These are phyloP conservation scores for Pseudobourletiella spinata DNA, from an alignment of 1,140 invertebrate species.

Conservation along the genomic window DNA sequence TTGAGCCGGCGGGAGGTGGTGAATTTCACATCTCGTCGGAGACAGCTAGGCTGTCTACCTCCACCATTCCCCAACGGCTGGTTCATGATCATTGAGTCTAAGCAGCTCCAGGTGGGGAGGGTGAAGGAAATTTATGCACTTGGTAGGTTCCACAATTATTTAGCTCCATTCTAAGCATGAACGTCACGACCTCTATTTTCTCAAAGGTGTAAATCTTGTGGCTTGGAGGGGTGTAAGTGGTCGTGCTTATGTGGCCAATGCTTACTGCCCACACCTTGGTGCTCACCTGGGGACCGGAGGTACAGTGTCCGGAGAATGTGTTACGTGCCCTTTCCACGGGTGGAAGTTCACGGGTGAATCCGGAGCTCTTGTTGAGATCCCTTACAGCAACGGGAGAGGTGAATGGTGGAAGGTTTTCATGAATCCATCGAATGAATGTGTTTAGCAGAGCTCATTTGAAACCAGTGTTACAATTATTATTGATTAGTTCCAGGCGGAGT, in stretches of 20 bases:
- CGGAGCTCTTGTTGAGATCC: slow-evolving; percentile 47
- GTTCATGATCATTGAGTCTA: slow-evolving; percentile 48
- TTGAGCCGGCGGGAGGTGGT: too few relatives aligned
- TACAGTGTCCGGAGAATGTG: slow-evolving; percentile 45
- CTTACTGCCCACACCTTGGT: slow-evolving; percentile 53
- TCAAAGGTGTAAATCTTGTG: slow-evolving; percentile 45
- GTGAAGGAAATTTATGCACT: slow-evolving; percentile 21
- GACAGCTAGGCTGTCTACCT: slow-evolving; percentile 41
- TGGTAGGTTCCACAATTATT: slow-evolving; percentile 16
- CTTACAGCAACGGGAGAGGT: slow-evolving; percentile 46
- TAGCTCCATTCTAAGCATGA: not conserved
- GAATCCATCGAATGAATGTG: too few relatives aligned
- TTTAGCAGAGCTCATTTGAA: too few relatives aligned
- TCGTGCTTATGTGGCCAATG: slow-evolving; percentile 45
- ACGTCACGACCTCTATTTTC: not conserved
- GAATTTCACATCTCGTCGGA: too few relatives aligned
- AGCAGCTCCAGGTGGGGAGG: slow-evolving; percentile 29
- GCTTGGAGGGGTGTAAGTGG: slow-evolving; percentile 46
- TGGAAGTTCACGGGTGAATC: slow-evolving; percentile 50
- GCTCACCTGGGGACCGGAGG: slow-evolving; percentile 50
- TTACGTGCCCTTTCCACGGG: too few relatives aligned
- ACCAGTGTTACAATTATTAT: too few relatives aligned
- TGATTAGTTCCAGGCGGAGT: too few relatives aligned
- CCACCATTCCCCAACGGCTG: slow-evolving; percentile 53
- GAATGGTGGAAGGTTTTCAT: too few relatives aligned